A percentile compares a stretch with the other conserved stretches of the same genome.
Evolutionary conservation across 2,113 vertebrate genomes (phyloP).

Genomic region (Rhipidura dahli): DNA sequence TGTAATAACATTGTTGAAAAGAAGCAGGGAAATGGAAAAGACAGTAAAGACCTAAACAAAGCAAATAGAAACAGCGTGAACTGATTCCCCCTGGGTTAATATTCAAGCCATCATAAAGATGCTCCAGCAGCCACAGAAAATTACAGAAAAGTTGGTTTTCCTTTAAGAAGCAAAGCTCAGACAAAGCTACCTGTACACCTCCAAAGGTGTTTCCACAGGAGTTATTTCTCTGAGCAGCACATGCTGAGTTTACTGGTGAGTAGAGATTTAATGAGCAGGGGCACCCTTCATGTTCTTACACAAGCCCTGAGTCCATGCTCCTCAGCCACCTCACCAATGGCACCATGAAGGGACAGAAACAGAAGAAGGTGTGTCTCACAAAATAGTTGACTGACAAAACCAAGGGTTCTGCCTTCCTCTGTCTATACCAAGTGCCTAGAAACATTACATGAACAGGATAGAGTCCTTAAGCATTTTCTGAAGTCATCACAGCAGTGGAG

Average conservation of each 20-base stretch:
- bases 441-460: background rate
- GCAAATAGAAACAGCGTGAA: background rate
- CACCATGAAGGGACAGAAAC: background rate
- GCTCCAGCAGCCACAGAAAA: background rate
- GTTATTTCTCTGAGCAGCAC: background rate
- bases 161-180: background rate
- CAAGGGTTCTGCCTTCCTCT: background rate
- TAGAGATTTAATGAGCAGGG: rapidly evolving
- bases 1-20: background rate
- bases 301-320: rapidly evolving
- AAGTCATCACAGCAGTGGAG: background rate
- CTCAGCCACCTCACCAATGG: background rate
- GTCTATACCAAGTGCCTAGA: background rate
- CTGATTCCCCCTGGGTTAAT: background rate
- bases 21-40: background rate
- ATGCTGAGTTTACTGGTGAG: background rate
- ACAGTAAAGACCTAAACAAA: background rate
- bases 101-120: background rate
- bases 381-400: background rate
- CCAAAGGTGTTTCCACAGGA: background rate
- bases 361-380: background rate
- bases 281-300: background rate
- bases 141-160: background rate
- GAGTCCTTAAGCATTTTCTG: background rate
- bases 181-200: background rate